These are phyloP conservation scores for Stylophora pistillata DNA, from an alignment of 64 coral and sea anemone species.

Conservation along the genomic window DNA sequence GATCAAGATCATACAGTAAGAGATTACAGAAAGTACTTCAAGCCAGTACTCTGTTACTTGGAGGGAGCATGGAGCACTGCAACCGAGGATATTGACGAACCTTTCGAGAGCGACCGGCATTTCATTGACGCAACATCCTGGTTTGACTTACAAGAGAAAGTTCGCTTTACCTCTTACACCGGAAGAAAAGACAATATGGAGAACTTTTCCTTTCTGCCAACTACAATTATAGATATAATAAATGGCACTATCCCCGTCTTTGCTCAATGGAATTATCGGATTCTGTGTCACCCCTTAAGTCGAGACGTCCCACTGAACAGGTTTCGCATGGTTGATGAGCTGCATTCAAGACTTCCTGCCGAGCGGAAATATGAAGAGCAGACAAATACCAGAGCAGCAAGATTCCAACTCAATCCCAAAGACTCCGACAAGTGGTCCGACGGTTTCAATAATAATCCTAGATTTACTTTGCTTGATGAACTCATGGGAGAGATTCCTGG, in stretches of 20 bases:
- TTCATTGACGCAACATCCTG: conserved; percentile 70
- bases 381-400: conserved; percentile 32
- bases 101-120: conserved; percentile 79
- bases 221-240: conserved; percentile 59
- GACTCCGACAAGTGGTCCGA: conserved; percentile 62
- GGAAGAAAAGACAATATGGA: conserved; percentile 80
- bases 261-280: conserved; percentile 85
- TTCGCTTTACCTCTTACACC: conserved; percentile 79
- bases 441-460: neutral
- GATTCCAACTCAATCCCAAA: conserved; percentile 71
- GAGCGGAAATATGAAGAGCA: conserved; percentile 44
- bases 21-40: conserved; percentile 79
- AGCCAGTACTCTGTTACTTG: conserved; percentile 73
- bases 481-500: conserved; percentile 78
- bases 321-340: conserved; percentile 66
- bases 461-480: conserved; percentile 49
- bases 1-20: conserved; percentile 39
- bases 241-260: conserved; percentile 51
- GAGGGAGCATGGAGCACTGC: conserved; percentile 69
- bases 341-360: conserved; percentile 26
- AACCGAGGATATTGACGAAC: conserved; percentile 63
- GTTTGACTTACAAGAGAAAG: conserved; percentile 85
- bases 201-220: conserved; percentile 79
- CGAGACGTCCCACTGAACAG: conserved; percentile 58
- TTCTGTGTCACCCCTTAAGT: conserved; percentile 71